A percentile compares a stretch with the other conserved stretches of the same genome.
Evolutionary conservation across 2,113 vertebrate genomes (phyloP).

Genomic region (Cyanoramphus novaezelandiae): DNA sequence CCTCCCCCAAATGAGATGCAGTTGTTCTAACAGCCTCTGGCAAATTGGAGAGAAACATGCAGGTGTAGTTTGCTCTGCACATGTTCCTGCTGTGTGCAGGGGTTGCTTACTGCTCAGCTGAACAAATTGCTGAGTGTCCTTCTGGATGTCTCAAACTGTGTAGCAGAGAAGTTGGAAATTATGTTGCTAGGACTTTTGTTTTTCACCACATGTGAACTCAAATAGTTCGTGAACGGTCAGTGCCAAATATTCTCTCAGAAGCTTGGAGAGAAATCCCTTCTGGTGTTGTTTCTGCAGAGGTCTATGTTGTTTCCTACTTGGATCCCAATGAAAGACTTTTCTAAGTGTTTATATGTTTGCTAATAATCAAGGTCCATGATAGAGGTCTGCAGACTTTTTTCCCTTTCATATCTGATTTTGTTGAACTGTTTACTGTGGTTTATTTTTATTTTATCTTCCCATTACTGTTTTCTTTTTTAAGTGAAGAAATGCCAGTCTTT

Average conservation of each 20-base stretch:
- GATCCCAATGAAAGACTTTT: background rate
- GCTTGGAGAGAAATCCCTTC: background rate
- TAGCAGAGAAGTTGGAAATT: background rate
- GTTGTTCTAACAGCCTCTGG: slow-evolving; percentile 19
- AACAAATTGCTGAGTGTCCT: slow-evolving; percentile 16
- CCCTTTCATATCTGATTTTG: background rate
- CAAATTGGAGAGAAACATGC: background rate
- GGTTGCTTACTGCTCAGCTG: slow-evolving; percentile 20
- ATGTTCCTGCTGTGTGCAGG: slow-evolving; percentile 8
- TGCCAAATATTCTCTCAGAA: background rate
- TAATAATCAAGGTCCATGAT: background rate
- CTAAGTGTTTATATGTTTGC: background rate
- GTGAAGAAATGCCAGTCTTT: background rate
- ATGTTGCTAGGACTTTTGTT: background rate
- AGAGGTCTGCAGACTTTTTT: background rate
- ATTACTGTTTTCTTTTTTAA: background rate
- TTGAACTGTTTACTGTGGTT: background rate
- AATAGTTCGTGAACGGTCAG: background rate
- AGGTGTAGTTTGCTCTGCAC: slow-evolving; percentile 40
- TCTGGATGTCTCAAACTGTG: background rate
- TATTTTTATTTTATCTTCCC: background rate
- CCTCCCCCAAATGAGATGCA: background rate
- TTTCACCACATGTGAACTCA: background rate
- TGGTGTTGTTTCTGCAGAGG: background rate
- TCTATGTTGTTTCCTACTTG: background rate